phyloP scores from a whole-genome alignment of 1,140 invertebrate species.

The Cephus cinctus region DNA sequence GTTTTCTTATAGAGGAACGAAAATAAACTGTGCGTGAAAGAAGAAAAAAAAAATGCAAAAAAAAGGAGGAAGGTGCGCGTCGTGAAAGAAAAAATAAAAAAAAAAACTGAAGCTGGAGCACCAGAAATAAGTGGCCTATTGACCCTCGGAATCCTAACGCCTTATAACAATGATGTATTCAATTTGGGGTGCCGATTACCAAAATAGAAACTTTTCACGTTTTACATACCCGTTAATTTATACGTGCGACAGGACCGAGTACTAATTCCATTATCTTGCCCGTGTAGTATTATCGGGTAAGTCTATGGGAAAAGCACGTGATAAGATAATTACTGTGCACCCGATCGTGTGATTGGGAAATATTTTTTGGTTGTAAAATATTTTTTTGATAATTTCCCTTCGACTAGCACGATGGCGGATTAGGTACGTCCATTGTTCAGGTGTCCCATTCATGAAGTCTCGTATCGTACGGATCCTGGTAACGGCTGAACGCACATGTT shows the following conservation, averaged over 20 bases:
- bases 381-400: conserved; percentile 7
- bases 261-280: too few relatives aligned
- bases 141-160: conserved; percentile 17
- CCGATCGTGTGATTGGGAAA: too few relatives aligned
- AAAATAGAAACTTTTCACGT: conserved; percentile 22
- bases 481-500: conserved; percentile 37
- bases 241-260: too few relatives aligned
- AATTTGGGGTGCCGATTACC: conserved; percentile 18
- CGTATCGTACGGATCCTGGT: conserved; percentile 13
- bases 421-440: conserved; percentile 8
- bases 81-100: not conserved
- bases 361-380: not conserved
- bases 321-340: too few relatives aligned
- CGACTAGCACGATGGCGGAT: not conserved
- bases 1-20: conserved; percentile 4
- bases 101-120: too few relatives aligned
- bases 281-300: too few relatives aligned
- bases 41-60: not conserved
- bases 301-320: too few relatives aligned
- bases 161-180: conserved; percentile 16
- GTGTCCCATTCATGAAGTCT: conserved; percentile 1
- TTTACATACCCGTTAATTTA: too few relatives aligned
- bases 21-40: conserved; percentile 1
- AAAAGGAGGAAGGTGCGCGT: not conserved
- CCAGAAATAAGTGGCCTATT: conserved; percentile 26